These are phyloP conservation scores for Malthinus flaveolus DNA, from an alignment of 2,888 invertebrate genomes.

Conservation along the genomic window DNA sequence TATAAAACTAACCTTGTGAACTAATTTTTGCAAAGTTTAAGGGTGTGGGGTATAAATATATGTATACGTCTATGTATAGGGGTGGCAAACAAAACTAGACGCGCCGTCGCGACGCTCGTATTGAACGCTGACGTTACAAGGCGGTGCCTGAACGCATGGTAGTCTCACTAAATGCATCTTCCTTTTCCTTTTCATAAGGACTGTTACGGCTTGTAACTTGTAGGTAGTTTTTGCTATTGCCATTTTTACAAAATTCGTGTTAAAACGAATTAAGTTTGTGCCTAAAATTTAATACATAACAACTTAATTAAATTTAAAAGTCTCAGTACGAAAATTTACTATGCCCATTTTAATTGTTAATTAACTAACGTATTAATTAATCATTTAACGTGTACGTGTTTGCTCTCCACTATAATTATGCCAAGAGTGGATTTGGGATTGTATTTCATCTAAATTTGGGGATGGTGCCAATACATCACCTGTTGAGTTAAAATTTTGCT, in stretches of 20 bases:
- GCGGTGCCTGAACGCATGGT: slow-evolving; percentile 50
- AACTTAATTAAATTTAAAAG: neutral
- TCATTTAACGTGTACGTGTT: neutral
- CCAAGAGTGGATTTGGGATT: slow-evolving; percentile 7
- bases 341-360: too few relatives aligned
- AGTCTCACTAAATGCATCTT: slow-evolving; percentile 19
- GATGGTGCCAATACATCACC: slow-evolving; percentile 15
- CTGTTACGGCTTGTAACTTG: slow-evolving; percentile 1
- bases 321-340: too few relatives aligned
- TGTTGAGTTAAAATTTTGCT: slow-evolving; percentile 29
- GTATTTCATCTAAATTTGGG: neutral
- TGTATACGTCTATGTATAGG: neutral
- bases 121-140: slow-evolving; percentile 55
- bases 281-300: neutral
- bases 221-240: slow-evolving; percentile 7
- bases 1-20: slow-evolving; percentile 19
- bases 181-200: slow-evolving; percentile 15
- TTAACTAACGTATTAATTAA: neutral
- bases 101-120: slow-evolving; percentile 55
- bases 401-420: neutral
- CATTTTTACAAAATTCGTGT: slow-evolving; percentile 1
- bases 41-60: slow-evolving; percentile 2
- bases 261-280: slow-evolving; percentile 20
- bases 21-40: slow-evolving; percentile 10
- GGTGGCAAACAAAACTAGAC: slow-evolving; percentile 37